These are phyloP conservation scores for Phenganax stokvisi DNA, from an alignment of 92 coral and sea anemone genomes.

Conservation along the genomic window DNA sequence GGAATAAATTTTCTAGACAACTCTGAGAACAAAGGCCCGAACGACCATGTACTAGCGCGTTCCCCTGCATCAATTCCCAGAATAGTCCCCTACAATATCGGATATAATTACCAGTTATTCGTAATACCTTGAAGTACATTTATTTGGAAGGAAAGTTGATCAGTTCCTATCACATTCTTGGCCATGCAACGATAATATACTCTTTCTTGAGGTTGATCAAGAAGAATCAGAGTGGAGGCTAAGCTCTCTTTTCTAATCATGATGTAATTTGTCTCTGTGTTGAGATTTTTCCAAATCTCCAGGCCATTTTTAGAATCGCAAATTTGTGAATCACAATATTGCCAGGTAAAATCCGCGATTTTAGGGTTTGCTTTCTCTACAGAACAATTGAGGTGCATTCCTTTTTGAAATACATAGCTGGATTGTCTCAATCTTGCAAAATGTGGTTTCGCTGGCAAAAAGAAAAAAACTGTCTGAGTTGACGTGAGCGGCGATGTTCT, in stretches of 20 bases:
- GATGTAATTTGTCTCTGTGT: not conserved
- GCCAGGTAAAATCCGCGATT: not conserved
- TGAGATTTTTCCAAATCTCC: not conserved
- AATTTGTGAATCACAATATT: not conserved
- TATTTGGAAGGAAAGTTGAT: conserved; percentile 2
- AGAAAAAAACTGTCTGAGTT: not conserved
- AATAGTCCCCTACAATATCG: not conserved
- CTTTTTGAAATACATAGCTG: not conserved
- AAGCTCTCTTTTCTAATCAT: not conserved
- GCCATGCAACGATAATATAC: conserved; percentile 9
- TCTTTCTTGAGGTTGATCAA: conserved; percentile 6
- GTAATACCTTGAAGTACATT: not conserved
- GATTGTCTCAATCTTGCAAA: not conserved
- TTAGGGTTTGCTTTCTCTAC: conserved; percentile 4
- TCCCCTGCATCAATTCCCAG: not conserved
- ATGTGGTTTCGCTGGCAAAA: conserved; percentile 4
- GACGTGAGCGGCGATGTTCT: no score
- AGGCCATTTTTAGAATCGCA: not conserved
- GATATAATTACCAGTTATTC: not conserved
- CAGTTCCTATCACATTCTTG: not conserved
- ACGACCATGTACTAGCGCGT: no score
- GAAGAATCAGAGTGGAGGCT: not conserved
- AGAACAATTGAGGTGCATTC: conserved; percentile 17
- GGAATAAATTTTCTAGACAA: no score
- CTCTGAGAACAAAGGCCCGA: no score